Percentiles rank a stretch among this genome's conserved stretches.
Evolutionary conservation across 2,113 vertebrate genomes (phyloP).

Genomic region (Salvelinus namaycush): DNA sequence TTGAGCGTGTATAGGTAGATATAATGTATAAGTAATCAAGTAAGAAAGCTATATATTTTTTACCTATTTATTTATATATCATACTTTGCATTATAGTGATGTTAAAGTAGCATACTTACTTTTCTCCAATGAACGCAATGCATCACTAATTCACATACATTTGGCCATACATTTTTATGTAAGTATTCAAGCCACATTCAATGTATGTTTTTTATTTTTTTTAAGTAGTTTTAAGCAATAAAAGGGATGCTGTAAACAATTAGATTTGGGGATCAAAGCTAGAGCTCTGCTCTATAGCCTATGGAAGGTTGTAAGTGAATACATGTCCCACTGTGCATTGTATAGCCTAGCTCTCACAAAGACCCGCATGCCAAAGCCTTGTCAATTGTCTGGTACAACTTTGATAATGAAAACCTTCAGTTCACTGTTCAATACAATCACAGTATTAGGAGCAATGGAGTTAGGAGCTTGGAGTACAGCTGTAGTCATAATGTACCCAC

Average conservation of each 20-base stretch:
- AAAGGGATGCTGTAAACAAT: constrained; percentile 52
- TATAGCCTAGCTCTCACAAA: constrained; percentile 54
- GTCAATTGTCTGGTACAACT: constrained; percentile 66
- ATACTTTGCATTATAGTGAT: too few relatives aligned
- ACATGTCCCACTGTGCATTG: constrained; percentile 73
- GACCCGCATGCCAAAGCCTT: constrained; percentile 63
- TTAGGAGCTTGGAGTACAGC: constrained; percentile 25
- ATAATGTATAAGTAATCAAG: neutral
- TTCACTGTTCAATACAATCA: constrained; percentile 56
- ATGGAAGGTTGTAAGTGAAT: constrained; percentile 71
- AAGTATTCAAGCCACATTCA: neutral
- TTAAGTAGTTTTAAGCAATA: neutral
- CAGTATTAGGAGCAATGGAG: constrained; percentile 43
- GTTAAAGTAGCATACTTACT: too few relatives aligned
- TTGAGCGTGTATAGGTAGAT: neutral
- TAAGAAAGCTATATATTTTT: too few relatives aligned
- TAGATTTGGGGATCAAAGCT: constrained; percentile 69
- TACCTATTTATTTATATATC: too few relatives aligned
- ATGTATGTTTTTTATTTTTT: constrained; percentile 18
- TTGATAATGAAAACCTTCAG: constrained; percentile 66
- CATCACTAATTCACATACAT: too few relatives aligned
- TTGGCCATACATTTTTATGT: neutral
- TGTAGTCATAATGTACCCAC: constrained; percentile 55
- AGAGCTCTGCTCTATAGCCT: constrained; percentile 59
- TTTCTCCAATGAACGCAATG: too few relatives aligned